phyloP scores from a whole-genome alignment of 2,797 vertebrate genomes.

The Eurystomus glaucurus region DNA sequence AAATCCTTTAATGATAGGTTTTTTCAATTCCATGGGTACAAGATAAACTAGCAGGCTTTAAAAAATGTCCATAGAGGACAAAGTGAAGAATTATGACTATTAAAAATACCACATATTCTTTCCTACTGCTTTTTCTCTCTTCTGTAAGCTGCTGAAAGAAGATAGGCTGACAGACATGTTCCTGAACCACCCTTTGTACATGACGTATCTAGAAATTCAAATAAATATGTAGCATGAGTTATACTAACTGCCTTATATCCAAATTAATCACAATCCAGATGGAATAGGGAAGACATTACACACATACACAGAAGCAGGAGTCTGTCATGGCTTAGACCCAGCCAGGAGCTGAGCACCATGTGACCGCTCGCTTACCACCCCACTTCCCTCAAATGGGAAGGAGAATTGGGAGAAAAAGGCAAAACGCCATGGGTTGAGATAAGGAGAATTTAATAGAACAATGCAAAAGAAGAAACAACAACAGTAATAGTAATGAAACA shows the following conservation, averaged over 20 bases:
- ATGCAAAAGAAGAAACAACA: too few species aligned
- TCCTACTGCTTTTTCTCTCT: background rate
- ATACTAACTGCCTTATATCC: background rate
- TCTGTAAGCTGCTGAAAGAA: background rate
- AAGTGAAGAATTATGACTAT: background rate
- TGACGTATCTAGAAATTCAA: background rate
- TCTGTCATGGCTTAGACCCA: background rate
- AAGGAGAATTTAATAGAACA: too few species aligned
- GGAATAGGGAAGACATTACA: background rate
- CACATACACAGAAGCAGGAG: background rate
- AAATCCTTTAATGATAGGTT: background rate
- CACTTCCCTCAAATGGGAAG: too few species aligned
- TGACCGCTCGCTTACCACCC: too few species aligned
- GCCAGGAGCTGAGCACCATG: too few species aligned
- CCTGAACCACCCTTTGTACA: background rate
- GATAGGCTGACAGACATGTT: background rate
- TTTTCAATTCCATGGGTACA: background rate
- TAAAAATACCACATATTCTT: background rate
- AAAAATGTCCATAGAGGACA: background rate
- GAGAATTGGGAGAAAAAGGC: too few species aligned
- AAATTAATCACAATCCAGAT: slow-evolving; percentile 11
- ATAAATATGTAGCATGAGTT: background rate
- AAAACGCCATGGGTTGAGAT: too few species aligned
- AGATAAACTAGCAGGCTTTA: background rate
- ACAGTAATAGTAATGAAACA: too few species aligned